Evolutionary conservation across 1,140 invertebrate species (phyloP), one percentile per base, ranked within the genome.

Genomic region (Sitophilus oryzae): DNA sequence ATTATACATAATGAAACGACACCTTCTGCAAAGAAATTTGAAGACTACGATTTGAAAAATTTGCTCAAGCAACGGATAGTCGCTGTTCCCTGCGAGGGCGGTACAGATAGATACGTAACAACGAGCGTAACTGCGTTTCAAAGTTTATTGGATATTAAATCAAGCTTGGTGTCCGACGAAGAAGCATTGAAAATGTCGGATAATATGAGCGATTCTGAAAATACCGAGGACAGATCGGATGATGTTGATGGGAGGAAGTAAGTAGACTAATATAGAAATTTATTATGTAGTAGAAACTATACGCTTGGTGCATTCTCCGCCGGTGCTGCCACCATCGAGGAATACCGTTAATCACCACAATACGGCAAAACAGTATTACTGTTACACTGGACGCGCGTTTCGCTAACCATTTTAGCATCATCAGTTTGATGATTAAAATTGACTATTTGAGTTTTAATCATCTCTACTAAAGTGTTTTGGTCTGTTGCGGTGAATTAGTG

Each of bases 31-130:
- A 56, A 51, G 18, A 36, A 14, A n/a, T 35, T 50, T 8, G 41
- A 60, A 15, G 50, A 57, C 4, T 60, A 60, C 37, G 45, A 53
- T 43, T 50, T 49, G 3, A 44, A 40, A 8, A n/a, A 34, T 36
- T 42, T 51, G 21, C 30, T 38, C 10, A 60, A 57, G 18, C 35
- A 49, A 45, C 14, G 19, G n/a, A 18, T 9, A 14, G 1, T 46
- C 10, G 14, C 8, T 5, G 22, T 53, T 1, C 51, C 51, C 25
- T 23, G 43, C 9, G n/a, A 18, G 2, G 51, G 40, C 25, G 51
- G 42, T 15, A 16, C 11, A 2, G 25, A 3, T 9, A 23, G 30
- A 25, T 5, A 30, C n/a, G 34, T 53, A 0, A 11, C 19, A 25
- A 23, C 25, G 6, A 4, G 1, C 15, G 36, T 46, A 9, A 23